A percentile compares a stretch with the other conserved stretches of the same genome.
phyloP scores from a whole-genome alignment of 2,888 invertebrate genomes.

The Nomada lathburiana region DNA sequence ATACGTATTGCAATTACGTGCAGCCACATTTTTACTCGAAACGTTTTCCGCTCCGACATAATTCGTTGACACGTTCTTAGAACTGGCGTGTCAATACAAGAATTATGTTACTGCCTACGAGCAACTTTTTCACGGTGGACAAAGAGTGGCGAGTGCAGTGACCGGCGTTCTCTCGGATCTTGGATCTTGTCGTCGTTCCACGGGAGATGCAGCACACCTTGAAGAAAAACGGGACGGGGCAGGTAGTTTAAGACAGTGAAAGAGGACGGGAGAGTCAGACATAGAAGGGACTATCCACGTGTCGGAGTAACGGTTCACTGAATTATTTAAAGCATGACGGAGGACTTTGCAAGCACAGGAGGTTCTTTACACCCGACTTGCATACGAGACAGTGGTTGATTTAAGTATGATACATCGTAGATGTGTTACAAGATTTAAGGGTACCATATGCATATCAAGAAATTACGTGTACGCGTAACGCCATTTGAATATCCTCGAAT shows the following conservation, averaged over 20 bases:
- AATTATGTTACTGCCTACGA: conserved; percentile 1
- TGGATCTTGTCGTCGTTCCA: conserved; percentile 27
- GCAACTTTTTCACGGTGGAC: conserved; percentile 25
- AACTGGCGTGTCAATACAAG: not conserved
- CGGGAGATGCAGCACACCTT: conserved; percentile 50
- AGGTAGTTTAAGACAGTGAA: conserved; percentile 53
- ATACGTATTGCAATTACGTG: no score
- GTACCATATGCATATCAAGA: conserved; percentile 36
- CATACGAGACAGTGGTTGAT: conserved; percentile 51
- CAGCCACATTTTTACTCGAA: no score
- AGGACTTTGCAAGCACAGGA: conserved; percentile 53
- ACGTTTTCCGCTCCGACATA: not conserved
- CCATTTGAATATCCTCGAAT: conserved; percentile 6
- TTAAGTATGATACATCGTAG: conserved; percentile 37
- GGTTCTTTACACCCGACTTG: conserved; percentile 54
- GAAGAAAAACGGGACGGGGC: conserved; percentile 47
- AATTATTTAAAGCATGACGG: conserved; percentile 68
- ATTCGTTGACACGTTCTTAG: not conserved
- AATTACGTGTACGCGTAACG: conserved; percentile 23
- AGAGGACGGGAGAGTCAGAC: conserved; percentile 46
- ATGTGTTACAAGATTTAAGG: conserved; percentile 42
- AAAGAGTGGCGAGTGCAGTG: conserved; percentile 53
- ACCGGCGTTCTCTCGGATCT: conserved; percentile 35
- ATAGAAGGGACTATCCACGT: conserved; percentile 62
- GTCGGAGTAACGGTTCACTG: conserved; percentile 68